Conservation (phyloP, 2,888 invertebrate species). For the Lypha dubia region DNA sequence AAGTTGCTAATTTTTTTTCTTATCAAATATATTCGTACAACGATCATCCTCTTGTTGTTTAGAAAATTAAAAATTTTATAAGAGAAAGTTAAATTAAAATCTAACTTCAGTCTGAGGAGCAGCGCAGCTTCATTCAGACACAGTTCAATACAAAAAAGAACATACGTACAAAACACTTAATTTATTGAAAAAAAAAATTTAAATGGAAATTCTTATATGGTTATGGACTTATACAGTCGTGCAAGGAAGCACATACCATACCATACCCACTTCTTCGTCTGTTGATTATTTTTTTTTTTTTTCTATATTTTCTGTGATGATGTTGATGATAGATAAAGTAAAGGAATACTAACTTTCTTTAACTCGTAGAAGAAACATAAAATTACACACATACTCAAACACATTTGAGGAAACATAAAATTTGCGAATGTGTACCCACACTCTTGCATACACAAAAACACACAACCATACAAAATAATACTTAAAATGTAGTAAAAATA, state of each 20-base stretch:
- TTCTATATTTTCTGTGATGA: slow-evolving; percentile 23
- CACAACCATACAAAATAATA: slow-evolving; percentile 14
- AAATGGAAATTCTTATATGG: slow-evolving; percentile 29
- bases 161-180: neutral
- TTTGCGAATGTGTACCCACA: neutral
- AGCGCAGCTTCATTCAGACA: neutral
- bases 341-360: slow-evolving; percentile 67
- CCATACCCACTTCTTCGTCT: slow-evolving; percentile 9
- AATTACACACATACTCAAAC: slow-evolving; percentile 38
- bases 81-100: slow-evolving; percentile 44
- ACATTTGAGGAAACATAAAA: neutral
- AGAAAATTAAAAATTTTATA: neutral
- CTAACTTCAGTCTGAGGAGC: slow-evolving; percentile 30
- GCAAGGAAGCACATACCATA: neutral
- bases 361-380: slow-evolving; percentile 54
- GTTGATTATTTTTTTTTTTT: slow-evolving; percentile 11
- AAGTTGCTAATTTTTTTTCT: too few relatives aligned
- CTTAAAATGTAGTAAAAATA: slow-evolving; percentile 34
- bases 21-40: neutral
- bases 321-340: slow-evolving; percentile 62
- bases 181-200: slow-evolving; percentile 27
- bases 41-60: neutral
- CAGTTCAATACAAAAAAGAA: neutral
- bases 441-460: slow-evolving; percentile 1
- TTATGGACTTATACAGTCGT: slow-evolving; percentile 36